These are phyloP conservation scores for Coreius guichenoti DNA, from an alignment of 2,797 vertebrate genomes.

Conservation along the genomic window DNA sequence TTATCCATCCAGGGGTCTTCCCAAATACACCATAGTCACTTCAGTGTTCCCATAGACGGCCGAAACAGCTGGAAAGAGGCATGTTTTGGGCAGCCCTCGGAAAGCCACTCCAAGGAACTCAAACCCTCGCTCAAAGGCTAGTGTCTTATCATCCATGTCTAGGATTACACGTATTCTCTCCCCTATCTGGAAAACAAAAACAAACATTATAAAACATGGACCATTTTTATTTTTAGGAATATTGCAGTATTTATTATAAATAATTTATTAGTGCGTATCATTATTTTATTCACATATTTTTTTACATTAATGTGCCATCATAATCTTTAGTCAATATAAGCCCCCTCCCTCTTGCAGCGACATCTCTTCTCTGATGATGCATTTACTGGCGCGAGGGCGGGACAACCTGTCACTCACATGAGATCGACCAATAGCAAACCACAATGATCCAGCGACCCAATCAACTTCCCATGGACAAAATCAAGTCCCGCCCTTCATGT, in stretches of 20 bases:
- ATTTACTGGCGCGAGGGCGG: background rate
- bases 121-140: slow-evolving; percentile 97
- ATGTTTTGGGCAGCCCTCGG: slow-evolving; percentile 94
- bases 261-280: background rate
- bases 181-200: slow-evolving; percentile 86
- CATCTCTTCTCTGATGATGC: background rate
- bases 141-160: slow-evolving; percentile 99
- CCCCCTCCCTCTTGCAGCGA: background rate
- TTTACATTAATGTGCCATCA: background rate
- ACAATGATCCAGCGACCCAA: background rate
- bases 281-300: too few relatives aligned
- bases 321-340: background rate
- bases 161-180: slow-evolving; percentile 98
- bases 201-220: background rate
- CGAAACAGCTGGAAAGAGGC: slow-evolving; percentile 96
- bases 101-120: slow-evolving; percentile 98
- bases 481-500: background rate
- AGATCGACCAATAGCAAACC: background rate
- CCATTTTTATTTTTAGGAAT: background rate
- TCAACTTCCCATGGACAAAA: background rate
- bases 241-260: background rate
- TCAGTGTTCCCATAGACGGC: slow-evolving; percentile 99
- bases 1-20: slow-evolving; percentile 95
- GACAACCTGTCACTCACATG: background rate
- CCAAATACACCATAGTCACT: slow-evolving; percentile 99